phyloP scores from a whole-genome alignment of 30 jellyfish, hydroid and myxozoan species.

The Nemopilema nomurai region DNA sequence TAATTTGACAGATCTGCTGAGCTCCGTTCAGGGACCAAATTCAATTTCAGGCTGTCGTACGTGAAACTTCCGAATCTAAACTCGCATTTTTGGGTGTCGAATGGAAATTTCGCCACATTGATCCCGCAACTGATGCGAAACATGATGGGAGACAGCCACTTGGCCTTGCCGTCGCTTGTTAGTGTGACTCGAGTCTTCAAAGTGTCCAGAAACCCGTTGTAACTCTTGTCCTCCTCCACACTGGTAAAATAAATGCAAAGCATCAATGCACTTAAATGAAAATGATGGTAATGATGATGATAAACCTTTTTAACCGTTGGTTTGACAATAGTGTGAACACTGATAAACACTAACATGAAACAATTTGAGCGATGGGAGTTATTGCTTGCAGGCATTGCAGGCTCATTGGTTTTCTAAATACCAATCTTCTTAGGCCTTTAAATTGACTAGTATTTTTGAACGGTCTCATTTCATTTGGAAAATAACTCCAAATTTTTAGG shows the following conservation, averaged over 20 bases:
- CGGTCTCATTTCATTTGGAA: too few relatives aligned
- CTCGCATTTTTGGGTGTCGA: conserved; percentile 87
- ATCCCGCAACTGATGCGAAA: conserved; percentile 81
- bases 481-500: too few relatives aligned
- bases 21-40: conserved; percentile 39
- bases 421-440: too few relatives aligned
- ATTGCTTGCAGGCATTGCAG: too few relatives aligned
- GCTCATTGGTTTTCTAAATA: too few relatives aligned
- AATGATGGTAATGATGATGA: too few relatives aligned
- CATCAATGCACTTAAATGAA: too few relatives aligned
- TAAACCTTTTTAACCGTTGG: too few relatives aligned
- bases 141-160: conserved; percentile 85
- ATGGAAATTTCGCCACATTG: conserved; percentile 87
- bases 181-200: conserved; percentile 68
- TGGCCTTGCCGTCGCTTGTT: conserved; percentile 45
- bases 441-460: too few relatives aligned
- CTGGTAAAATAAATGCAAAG: conserved; percentile 16
- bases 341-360: too few relatives aligned
- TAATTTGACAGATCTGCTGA: conserved; percentile 60
- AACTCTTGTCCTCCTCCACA: conserved; percentile 84
- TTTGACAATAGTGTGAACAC: too few relatives aligned
- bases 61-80: conserved; percentile 89
- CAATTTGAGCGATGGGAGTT: too few relatives aligned
- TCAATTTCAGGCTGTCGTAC: conserved; percentile 56
- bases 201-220: conserved; percentile 89